Percentiles rank a stretch among this genome's conserved stretches.
Conservation (phyloP, 1,140 invertebrate genomes). For the Dryas iulia region DNA sequence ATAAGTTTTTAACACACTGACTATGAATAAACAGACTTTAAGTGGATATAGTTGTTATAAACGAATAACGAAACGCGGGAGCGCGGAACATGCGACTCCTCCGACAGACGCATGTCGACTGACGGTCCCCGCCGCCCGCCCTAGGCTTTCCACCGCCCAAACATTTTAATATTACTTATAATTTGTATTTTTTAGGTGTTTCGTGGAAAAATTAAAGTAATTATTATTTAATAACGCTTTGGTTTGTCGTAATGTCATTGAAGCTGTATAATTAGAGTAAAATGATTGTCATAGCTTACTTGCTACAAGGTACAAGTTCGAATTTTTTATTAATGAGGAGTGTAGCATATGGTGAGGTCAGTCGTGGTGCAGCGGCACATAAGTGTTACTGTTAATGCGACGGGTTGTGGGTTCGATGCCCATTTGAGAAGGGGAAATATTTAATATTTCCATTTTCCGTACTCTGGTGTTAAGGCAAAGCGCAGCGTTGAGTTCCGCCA, state of each 20-base stretch:
- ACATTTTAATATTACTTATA: slow-evolving; percentile 14
- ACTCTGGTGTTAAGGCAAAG: too few relatives aligned
- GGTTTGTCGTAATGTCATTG: not conserved
- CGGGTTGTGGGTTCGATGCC: too few relatives aligned
- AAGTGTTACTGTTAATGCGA: too few relatives aligned
- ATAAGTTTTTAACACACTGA: slow-evolving; percentile 10
- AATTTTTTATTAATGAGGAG: too few relatives aligned
- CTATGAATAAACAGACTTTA: slow-evolving; percentile 5
- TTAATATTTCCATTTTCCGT: too few relatives aligned
- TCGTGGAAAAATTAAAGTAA: not conserved
- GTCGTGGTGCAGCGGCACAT: too few relatives aligned
- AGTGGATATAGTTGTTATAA: slow-evolving; percentile 13
- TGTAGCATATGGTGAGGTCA: too few relatives aligned
- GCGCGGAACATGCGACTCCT: slow-evolving; percentile 38
- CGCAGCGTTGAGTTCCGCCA: too few relatives aligned
- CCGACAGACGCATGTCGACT: slow-evolving; percentile 53
- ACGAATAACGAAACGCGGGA: slow-evolving; percentile 8
- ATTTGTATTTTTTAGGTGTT: not conserved
- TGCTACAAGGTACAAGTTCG: too few relatives aligned
- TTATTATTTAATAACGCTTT: not conserved
- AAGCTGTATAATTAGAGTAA: not conserved
- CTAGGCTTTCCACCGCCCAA: slow-evolving; percentile 60
- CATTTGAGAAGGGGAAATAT: too few relatives aligned
- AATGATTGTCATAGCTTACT: not conserved
- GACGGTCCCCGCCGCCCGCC: slow-evolving; percentile 58